These are phyloP conservation scores for Opisthocomus hoazin DNA, from an alignment of 2,113 vertebrate species.

Conservation along the genomic window DNA sequence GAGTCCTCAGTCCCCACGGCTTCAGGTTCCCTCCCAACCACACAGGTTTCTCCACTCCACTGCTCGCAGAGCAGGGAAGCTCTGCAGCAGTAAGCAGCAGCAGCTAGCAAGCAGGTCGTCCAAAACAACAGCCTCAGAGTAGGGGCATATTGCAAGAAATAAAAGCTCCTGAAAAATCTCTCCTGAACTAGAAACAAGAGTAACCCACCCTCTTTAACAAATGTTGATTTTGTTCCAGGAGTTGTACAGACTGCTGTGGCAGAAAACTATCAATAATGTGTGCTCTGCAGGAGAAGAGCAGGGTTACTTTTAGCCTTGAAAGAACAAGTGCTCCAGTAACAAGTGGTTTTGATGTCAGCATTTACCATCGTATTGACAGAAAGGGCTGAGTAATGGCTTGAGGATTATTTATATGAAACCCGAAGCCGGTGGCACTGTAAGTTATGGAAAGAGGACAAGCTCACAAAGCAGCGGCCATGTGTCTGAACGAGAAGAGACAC, in stretches of 20 bases:
- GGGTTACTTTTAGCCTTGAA: not conserved
- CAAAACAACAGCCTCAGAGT: not conserved
- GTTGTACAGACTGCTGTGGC: not conserved
- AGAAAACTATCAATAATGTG: not conserved
- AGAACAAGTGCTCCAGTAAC: not conserved
- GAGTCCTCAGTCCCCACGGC: not conserved
- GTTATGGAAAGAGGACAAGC: not conserved
- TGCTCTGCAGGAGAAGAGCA: not conserved
- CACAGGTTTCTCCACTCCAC: not conserved
- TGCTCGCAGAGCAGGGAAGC: not conserved
- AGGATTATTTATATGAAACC: not conserved
- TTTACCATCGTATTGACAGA: not conserved
- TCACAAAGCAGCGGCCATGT: not conserved
- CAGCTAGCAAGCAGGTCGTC: not conserved
- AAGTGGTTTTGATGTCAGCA: not conserved
- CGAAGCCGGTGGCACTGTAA: not conserved
- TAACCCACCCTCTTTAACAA: not conserved
- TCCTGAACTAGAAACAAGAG: not conserved
- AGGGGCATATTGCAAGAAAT: not conserved
- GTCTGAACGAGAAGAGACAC: not conserved
- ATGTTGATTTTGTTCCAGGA: not conserved
- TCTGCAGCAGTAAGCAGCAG: not conserved
- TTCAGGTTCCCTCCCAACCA: not conserved
- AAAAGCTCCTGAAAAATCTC: not conserved
- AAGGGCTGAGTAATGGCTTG: not conserved